Evolutionary conservation across 2,888 invertebrate genomes (phyloP), one percentile per base, ranked within the genome.

Genomic region (Neoascia interrupta): DNA sequence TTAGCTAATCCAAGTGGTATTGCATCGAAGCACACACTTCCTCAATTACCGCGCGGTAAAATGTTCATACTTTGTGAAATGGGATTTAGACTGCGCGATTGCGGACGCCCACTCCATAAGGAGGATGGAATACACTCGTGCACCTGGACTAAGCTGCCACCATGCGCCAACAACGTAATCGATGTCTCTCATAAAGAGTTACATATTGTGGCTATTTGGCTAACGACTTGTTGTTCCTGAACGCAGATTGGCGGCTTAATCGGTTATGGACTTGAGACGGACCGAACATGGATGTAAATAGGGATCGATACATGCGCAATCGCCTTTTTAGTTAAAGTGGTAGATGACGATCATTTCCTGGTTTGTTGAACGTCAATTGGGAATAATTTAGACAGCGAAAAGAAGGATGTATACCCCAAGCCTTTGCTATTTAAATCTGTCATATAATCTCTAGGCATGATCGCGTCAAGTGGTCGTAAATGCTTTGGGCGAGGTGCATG

Each of bases 1-100:
- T 79, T 79, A 79, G 73, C 79, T 73, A 79, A 79, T 79, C 79
- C 79, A 73, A 79, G 79, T 73, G 79, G 79, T 72, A 79, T 66
- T 79, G 73, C 68, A 73, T 66, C 61, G 61, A 49, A 73, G 73
- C 79, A 79, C 79, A 79, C 79, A 79, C 79, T 79, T 79, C 79
- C 79, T 79, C 79, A 79, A 79, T 79, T 79, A 79, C 79, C 37
- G n/a, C n/a, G n/a, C 66, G 11, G 64, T 36, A 13, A 51, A 51
- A 43, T 28, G 51, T 61, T 73, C 72, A 60, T 70, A 41, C 60
- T 72, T n/a, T 31, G 31, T 23, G 36, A 58, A 64, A 47, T 66
- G 49, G 66, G 73, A 61, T 28, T 73, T 66, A 15, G 28, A 53
- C 43, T 68, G 68, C 45, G 26, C 41, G 39, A 23, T 13, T 31